Percentiles rank a stretch among this genome's conserved stretches.
These are phyloP conservation scores for Anolis sagrei DNA, from an alignment of 2,113 vertebrate genomes.

Conservation along the genomic window DNA sequence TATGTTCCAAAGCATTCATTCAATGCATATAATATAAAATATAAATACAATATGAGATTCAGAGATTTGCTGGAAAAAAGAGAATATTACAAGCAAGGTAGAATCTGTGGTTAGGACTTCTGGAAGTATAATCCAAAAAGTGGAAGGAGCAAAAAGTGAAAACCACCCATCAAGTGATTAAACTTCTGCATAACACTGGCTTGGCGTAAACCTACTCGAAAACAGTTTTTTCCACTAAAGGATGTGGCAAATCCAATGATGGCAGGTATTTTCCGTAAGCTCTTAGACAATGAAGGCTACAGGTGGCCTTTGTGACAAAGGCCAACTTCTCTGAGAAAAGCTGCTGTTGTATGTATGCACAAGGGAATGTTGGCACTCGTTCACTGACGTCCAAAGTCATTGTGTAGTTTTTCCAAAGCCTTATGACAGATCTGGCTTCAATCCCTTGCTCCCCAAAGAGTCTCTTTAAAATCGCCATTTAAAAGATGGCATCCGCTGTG, in stretches of 20 bases:
- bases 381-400: not conserved
- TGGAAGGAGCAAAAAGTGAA: too few relatives aligned
- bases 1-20: too few relatives aligned
- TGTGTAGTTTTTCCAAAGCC: not conserved
- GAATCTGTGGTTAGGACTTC: too few relatives aligned
- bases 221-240: not conserved
- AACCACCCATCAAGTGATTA: too few relatives aligned
- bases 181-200: too few relatives aligned
- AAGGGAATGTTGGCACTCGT: not conserved
- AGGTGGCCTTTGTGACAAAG: not conserved
- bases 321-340: not conserved
- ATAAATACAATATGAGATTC: too few relatives aligned
- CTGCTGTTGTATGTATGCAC: not conserved
- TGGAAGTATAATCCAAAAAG: too few relatives aligned
- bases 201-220: too few relatives aligned
- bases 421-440: not conserved
- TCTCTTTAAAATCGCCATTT: not conserved
- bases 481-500: not conserved
- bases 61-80: too few relatives aligned
- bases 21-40: too few relatives aligned
- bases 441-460: constrained; percentile 6
- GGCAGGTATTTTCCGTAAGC: not conserved
- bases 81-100: too few relatives aligned
- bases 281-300: not conserved
- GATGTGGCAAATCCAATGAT: not conserved